phyloP scores from a whole-genome alignment of 2,888 invertebrate species.

The Minunthozetes semirufus region DNA sequence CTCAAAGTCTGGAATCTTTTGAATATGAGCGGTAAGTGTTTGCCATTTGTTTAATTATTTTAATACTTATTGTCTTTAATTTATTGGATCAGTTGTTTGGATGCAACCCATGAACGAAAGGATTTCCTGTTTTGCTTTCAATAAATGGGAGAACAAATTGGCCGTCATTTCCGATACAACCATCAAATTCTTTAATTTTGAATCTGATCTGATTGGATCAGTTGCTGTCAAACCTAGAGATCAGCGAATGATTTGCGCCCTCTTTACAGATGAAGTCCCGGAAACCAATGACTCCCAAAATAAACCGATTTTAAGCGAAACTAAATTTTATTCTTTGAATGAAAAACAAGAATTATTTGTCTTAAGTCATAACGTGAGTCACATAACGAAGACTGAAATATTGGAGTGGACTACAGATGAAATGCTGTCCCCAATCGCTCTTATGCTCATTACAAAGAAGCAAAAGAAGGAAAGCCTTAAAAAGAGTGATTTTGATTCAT shows the following conservation, averaged over 20 bases:
- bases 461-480: neutral
- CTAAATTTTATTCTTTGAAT: slow-evolving; percentile 25
- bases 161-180: neutral
- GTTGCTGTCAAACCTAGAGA: neutral
- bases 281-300: neutral
- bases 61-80: neutral
- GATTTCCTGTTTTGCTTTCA: neutral
- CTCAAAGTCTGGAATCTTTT: slow-evolving; percentile 29
- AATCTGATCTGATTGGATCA: neutral
- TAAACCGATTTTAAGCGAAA: neutral
- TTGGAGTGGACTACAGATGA: neutral
- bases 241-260: neutral
- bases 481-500: neutral
- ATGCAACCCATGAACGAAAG: neutral
- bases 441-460: slow-evolving; percentile 17
- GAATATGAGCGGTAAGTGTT: neutral
- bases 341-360: slow-evolving; percentile 31
- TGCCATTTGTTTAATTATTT: neutral
- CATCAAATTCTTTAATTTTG: neutral
- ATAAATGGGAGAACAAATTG: slow-evolving; percentile 21
- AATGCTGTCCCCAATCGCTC: neutral
- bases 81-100: neutral
- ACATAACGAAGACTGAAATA: neutral
- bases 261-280: slow-evolving; percentile 22
- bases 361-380: neutral